A percentile compares a stretch with the other conserved stretches of the same genome.
phyloP scores from a whole-genome alignment of 30 jellyfish, hydroid and myxozoan genomes.

The Sanderia malayensis region DNA sequence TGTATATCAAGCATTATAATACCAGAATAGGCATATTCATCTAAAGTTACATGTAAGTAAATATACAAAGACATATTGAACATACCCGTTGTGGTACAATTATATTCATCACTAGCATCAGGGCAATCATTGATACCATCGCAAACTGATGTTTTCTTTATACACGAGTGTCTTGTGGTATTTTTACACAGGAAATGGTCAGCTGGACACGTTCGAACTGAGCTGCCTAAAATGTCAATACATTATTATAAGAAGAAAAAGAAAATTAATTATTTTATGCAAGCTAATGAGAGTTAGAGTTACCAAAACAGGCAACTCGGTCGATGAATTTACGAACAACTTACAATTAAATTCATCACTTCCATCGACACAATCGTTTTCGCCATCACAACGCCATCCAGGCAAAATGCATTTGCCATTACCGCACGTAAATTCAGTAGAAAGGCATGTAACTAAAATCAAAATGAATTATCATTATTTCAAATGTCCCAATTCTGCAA shows the following conservation, averaged over 20 bases:
- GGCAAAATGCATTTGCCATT: conserved; percentile 58
- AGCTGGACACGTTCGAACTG: conserved; percentile 55
- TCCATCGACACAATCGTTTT: conserved; percentile 58
- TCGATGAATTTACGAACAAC: neutral
- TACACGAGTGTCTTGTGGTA: conserved; percentile 47
- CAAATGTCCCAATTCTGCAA: too few species aligned
- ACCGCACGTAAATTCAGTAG: conserved; percentile 36
- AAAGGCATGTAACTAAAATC: conserved; percentile 33
- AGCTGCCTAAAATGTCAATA: conserved; percentile 24
- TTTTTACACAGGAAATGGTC: conserved; percentile 61
- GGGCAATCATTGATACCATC: conserved; percentile 79
- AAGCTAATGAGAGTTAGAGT: too few species aligned
- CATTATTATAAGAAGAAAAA: too few species aligned
- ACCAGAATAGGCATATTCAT: too few species aligned
- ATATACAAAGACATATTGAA: too few species aligned
- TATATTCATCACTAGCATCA: conserved; percentile 86
- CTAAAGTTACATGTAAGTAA: too few species aligned
- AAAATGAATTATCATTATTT: too few species aligned
- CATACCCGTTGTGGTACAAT: conserved; percentile 28
- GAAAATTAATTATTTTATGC: too few species aligned
- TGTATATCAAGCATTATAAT: too few species aligned
- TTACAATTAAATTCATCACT: conserved; percentile 64
- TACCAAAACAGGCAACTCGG: too few species aligned
- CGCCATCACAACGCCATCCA: conserved; percentile 83
- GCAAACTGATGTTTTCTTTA: conserved; percentile 60